A percentile compares a stretch with the other conserved stretches of the same genome.
phyloP scores from a whole-genome alignment of 2,113 vertebrate species.

The Nothobranchius furzeri region DNA sequence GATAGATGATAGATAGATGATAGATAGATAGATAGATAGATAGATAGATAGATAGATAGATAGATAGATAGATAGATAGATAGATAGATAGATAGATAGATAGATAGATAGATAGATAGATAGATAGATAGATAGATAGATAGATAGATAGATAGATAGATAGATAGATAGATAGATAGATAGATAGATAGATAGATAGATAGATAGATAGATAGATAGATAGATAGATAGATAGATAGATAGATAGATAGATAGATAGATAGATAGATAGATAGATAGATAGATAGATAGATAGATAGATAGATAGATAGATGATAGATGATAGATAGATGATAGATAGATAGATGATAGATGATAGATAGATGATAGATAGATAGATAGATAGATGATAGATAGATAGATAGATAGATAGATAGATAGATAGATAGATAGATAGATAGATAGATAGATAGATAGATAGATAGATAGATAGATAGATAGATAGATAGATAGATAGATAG shows the following conservation, averaged over 20 bases:
- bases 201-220: slow-evolving; percentile 11
- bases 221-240: slow-evolving; percentile 20
- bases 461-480: slow-evolving; percentile 1
- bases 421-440: slow-evolving; percentile 16
- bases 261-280: slow-evolving; percentile 25
- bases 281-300: slow-evolving; percentile 10
- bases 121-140: slow-evolving; percentile 10
- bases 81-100: slow-evolving; percentile 7
- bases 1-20: slow-evolving; percentile 7
- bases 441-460: slow-evolving; percentile 13
- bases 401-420: slow-evolving; percentile 19
- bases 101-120: slow-evolving; percentile 25
- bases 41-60: slow-evolving; percentile 11
- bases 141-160: slow-evolving; percentile 19
- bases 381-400: slow-evolving; percentile 17
- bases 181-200: slow-evolving; percentile 16
- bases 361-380: slow-evolving; percentile 4
- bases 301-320: slow-evolving; percentile 16
- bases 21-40: slow-evolving; percentile 15
- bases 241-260: slow-evolving; percentile 7
- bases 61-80: slow-evolving; percentile 20
- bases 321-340: slow-evolving; percentile 4
- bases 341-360: too few species aligned
- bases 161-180: not conserved
- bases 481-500: slow-evolving; percentile 8